phyloP scores from a whole-genome alignment of 2,113 vertebrate genomes.

The Nyctereutes procyonoides region DNA sequence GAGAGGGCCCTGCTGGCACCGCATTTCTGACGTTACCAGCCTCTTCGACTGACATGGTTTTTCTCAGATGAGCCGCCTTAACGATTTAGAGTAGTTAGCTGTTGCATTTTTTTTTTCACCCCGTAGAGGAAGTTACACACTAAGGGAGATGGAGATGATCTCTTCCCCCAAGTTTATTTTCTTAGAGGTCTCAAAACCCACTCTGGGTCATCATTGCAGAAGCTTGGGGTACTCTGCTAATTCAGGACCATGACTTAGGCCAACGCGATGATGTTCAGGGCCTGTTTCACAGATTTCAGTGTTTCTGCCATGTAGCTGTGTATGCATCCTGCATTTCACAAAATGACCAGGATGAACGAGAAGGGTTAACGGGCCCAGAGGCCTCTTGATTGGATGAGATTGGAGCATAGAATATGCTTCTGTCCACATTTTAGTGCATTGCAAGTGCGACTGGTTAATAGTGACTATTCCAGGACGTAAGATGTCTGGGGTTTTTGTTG shows the following conservation, averaged over 20 bases:
- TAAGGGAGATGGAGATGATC: not conserved
- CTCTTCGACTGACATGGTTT: constrained; percentile 11
- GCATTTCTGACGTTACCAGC: not conserved
- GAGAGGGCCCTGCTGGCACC: not conserved
- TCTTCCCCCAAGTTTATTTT: constrained; percentile 42
- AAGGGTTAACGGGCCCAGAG: not conserved
- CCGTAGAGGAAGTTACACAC: not conserved
- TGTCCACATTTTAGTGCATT: not conserved
- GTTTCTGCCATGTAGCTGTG: not conserved
- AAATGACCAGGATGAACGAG: not conserved
- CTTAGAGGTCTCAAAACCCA: not conserved
- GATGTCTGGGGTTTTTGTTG: not conserved
- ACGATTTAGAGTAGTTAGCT: not conserved
- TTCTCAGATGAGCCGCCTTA: not conserved
- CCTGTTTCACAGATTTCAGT: not conserved
- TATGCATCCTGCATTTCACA: not conserved
- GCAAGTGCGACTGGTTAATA: not conserved
- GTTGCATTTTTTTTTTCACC: not conserved
- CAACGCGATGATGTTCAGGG: not conserved
- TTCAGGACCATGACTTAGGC: not conserved
- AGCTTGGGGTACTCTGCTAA: not conserved
- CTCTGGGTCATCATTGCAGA: not conserved
- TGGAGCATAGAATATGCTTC: not conserved
- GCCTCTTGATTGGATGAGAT: not conserved
- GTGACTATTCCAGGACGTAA: not conserved